Conservation (phyloP, 2,113 vertebrate genomes). For the Junco hyemalis region DNA sequence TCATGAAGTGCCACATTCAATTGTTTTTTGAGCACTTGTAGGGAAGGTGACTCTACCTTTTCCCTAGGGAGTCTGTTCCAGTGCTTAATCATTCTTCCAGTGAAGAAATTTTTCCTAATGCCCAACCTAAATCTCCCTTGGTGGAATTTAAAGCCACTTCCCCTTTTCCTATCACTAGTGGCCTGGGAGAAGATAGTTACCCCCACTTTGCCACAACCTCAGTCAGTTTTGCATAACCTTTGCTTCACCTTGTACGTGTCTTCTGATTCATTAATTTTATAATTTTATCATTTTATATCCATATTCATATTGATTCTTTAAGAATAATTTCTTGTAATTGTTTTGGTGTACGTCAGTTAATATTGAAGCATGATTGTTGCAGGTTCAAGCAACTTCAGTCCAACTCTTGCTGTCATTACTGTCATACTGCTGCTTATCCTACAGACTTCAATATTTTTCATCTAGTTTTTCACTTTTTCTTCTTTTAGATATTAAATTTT, state of each 20-base stretch:
- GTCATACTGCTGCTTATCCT: not conserved
- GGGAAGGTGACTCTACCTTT: not conserved
- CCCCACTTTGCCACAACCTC: not conserved
- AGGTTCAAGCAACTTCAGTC: not conserved
- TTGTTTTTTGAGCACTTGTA: not conserved
- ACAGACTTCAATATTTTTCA: not conserved
- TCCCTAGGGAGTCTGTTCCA: not conserved
- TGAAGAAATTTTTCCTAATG: not conserved
- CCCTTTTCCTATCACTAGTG: not conserved
- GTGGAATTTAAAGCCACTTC: not conserved
- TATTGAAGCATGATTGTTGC: not conserved
- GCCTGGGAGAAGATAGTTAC: not conserved
- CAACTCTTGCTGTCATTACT: not conserved
- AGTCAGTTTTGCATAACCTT: not conserved
- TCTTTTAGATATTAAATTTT: not conserved
- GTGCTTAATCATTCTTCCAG: not conserved
- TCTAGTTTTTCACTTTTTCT: not conserved
- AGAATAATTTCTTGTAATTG: not conserved
- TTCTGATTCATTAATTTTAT: not conserved
- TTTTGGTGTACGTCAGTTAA: not conserved
- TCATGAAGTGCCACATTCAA: not conserved
- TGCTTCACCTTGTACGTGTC: not conserved
- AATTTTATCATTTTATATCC: not conserved
- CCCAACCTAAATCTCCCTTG: not conserved
- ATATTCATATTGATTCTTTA: not conserved